A percentile compares a stretch with the other conserved stretches of the same genome.
Conservation (phyloP, 1,140 invertebrate species). For the Vollenhovia emeryi region DNA sequence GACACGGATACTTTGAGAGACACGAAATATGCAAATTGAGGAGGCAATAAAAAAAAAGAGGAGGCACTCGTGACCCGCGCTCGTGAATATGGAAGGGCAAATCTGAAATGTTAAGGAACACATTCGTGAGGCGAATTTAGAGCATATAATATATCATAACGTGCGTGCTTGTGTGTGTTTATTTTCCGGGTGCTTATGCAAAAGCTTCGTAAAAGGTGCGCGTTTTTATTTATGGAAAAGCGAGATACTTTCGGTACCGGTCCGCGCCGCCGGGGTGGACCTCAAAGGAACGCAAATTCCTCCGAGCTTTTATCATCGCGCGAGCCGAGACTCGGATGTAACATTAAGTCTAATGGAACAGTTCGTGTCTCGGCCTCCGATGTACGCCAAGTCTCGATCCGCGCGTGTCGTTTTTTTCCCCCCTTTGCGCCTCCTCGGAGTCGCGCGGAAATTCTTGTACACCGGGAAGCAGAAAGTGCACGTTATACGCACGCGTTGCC, state of each 20-base stretch:
- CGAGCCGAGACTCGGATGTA: background rate
- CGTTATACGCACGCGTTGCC: background rate
- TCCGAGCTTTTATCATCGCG: constrained; percentile 21
- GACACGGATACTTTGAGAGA: constrained; percentile 32
- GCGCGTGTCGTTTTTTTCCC: no score
- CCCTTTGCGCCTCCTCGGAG: background rate
- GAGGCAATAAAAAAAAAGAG: constrained; percentile 16
- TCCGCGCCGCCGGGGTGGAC: background rate
- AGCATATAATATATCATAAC: constrained; percentile 27
- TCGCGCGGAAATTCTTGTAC: background rate
- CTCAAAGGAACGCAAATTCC: constrained; percentile 42
- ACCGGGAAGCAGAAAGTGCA: constrained; percentile 15
- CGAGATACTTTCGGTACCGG: background rate
- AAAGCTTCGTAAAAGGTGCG: background rate
- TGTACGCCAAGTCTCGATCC: no score
- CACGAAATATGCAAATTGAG: constrained; percentile 21
- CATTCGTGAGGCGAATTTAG: constrained; percentile 32
- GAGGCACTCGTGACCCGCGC: background rate
- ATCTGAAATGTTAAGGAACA: constrained; percentile 43
- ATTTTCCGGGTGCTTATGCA: constrained; percentile 25
- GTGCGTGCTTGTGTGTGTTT: background rate
- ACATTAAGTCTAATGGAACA: constrained; percentile 23
- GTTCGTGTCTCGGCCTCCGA: background rate
- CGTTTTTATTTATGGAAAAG: constrained; percentile 37
- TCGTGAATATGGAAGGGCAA: constrained; percentile 40